Evolutionary conservation across 1,140 invertebrate species (phyloP), one percentile per base, ranked within the genome.

Genomic region (Drusus annulatus): DNA sequence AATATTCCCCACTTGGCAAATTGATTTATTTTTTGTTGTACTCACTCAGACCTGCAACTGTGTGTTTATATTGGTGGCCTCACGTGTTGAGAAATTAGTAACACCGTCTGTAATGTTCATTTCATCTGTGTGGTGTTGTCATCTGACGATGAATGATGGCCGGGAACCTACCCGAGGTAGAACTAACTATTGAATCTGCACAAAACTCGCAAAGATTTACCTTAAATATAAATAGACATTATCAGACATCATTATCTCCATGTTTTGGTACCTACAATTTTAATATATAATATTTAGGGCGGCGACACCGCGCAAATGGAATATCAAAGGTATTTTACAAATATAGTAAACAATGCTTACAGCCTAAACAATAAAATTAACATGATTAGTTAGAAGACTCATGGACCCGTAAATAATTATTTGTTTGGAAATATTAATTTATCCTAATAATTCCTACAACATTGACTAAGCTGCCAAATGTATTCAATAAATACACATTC

Each of bases 401-500:
- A 78, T 83, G 81, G 81, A 83, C 81, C 81, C 81, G 81, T 83
- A 83, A 83, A 83, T 82, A 80, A 83, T 80, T 68, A 82, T 83
- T 83, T 83, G 79, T 83, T 83, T 83, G 65, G 76, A 80, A 78
- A 71, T 74, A 79, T 79, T 65, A 81, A 73, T 73, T 79, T 73
- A 52, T 74, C 76, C 71, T 80, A 80, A 80, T 78, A 80, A 80
- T 58, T 36, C 25, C 75, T 83, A 78, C 58, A 50, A 73, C 65
- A 78, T 82, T 75, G 81, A 80, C 78, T 79, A 76, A 76, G 15
- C 58, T 69, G 31, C 58, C 74, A 76, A 79, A 62, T 58, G 45
- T 74, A 17, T 71, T 50, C 62, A 36, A 7, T 17, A 31, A 54
- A 74, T 69, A 69, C 45, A 69, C 50, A 74, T 54, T 74, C 21